phyloP scores from a whole-genome alignment of 2,797 vertebrate species.

The Betta splendens region DNA sequence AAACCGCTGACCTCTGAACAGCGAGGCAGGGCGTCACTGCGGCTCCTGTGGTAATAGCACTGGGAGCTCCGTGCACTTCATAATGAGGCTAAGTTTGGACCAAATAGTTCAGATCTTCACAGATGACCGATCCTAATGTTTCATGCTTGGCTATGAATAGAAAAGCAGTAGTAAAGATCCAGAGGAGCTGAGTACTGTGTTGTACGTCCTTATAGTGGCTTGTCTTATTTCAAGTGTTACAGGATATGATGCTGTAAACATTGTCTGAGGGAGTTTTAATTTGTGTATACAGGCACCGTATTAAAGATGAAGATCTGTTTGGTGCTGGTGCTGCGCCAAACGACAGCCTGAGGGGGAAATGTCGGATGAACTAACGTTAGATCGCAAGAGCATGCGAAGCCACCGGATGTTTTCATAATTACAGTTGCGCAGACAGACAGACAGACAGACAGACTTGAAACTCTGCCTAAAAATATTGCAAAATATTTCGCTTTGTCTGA shows the following conservation, averaged over 20 bases:
- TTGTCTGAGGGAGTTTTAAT: conserved; percentile 46
- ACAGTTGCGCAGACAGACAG: conserved; percentile 17
- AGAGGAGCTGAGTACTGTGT: conserved; percentile 5
- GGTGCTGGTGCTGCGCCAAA: conserved; percentile 66
- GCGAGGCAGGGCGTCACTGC: conserved; percentile 47
- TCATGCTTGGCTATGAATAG: conserved; percentile 28
- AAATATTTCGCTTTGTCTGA: conserved; percentile 39
- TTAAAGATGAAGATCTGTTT: conserved; percentile 64
- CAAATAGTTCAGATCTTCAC: conserved; percentile 37
- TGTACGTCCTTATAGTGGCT: conserved; percentile 37
- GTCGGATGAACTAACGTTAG: conserved; percentile 50
- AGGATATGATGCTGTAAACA: conserved; percentile 58
- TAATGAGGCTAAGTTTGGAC: conserved; percentile 34
- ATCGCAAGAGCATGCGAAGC: conserved; percentile 49
- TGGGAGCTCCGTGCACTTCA: conserved; percentile 26
- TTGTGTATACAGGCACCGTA: conserved; percentile 44
- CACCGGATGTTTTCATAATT: conserved; percentile 49
- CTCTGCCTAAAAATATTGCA: conserved; percentile 16
- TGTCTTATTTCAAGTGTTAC: conserved; percentile 37
- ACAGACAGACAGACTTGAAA: conserved; percentile 7
- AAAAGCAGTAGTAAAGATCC: no score
- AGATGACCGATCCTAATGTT: conserved; percentile 47
- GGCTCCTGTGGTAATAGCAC: conserved; percentile 52
- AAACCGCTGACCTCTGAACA: conserved; percentile 51
- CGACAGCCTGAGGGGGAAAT: conserved; percentile 30